Conservation (phyloP, 2,797 vertebrate species). For the Premnoplex brunnescens region DNA sequence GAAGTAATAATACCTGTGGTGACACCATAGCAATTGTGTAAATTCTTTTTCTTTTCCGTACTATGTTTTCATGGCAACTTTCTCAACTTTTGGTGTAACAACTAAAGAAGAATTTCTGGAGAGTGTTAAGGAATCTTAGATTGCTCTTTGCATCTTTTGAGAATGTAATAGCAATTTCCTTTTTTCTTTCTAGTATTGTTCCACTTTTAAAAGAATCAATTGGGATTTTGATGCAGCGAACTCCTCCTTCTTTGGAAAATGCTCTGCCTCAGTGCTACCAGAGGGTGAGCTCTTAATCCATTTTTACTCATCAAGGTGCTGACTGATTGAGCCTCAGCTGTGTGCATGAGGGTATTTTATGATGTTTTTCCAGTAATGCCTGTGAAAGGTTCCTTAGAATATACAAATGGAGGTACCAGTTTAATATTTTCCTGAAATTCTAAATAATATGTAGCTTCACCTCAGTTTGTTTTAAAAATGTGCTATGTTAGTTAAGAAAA, state of each 20-base stretch:
- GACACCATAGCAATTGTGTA: background rate
- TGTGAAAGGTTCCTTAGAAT: background rate
- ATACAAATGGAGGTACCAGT: background rate
- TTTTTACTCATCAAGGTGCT: background rate
- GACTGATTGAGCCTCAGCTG: background rate
- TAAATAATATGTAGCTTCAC: background rate
- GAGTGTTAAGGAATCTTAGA: background rate
- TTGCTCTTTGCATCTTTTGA: background rate
- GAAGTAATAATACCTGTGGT: background rate
- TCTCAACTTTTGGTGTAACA: background rate
- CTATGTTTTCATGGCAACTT: background rate
- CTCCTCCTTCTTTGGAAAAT: conserved; percentile 88
- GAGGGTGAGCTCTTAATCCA: conserved; percentile 80
- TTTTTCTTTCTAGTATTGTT: conserved; percentile 85
- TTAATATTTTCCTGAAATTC: background rate
- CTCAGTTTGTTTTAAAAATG: background rate
- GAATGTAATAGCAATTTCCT: background rate
- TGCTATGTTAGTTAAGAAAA: background rate
- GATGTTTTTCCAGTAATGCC: background rate
- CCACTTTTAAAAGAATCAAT: conserved; percentile 93
- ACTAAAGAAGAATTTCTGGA: background rate
- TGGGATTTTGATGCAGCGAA: conserved; percentile 97
- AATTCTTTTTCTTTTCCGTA: background rate
- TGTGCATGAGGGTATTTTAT: background rate
- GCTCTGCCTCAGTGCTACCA: conserved; percentile 94